Base-by-base conservation (phyloP, 2,888 invertebrate species). In the Tenthredo distinguenda region DNA sequence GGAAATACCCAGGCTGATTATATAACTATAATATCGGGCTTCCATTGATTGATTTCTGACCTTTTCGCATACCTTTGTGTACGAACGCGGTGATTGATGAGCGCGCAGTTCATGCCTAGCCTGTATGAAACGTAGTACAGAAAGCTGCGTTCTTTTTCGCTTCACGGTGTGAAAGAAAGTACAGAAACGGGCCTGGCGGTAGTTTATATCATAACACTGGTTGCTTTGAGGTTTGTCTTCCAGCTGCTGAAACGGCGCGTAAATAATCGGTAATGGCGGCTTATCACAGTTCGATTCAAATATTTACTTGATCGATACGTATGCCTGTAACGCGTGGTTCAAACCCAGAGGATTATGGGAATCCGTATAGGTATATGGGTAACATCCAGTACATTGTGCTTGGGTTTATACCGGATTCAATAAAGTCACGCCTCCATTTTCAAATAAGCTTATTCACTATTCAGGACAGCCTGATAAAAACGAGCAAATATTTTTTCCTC, bases 251-350 rank as follows among this genome's bases (percentile, higher is more conserved):
- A 21, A n/a, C n/a, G n/a, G 37, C 26, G 68, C 68, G 68, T 68
- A 34, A 55, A 55, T 31, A 77, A 77, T 77, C 77, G 2, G 34
- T 77, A 7, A 77, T 77, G 18, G 34, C 34, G 34, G 77, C 50
- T 55, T 77, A 77, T 77, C 77, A 31, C 55, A n/a, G 31, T 37
- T 77, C 34, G 31, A 77, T 50, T 77, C 77, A 77, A 77, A 77
- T 77, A 77, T 77, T 77, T 50, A 77, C 50, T 31, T 18, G 55
- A 77, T 50, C 50, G 34, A 77, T 26, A 26, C 55, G 55, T 4
- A 31, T 34, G 26, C 34, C 5, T 18, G 18, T 26, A 26, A 26
- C 68, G 68, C 68, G 68, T 34, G 34, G 68, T 34, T 68, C 18
- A 18, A 1, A 31, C 34, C 34, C 68, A 26, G 31, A 68, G 34